Conservation (phyloP, 2,113 vertebrate genomes). For the Pollimyrus isidori region DNA sequence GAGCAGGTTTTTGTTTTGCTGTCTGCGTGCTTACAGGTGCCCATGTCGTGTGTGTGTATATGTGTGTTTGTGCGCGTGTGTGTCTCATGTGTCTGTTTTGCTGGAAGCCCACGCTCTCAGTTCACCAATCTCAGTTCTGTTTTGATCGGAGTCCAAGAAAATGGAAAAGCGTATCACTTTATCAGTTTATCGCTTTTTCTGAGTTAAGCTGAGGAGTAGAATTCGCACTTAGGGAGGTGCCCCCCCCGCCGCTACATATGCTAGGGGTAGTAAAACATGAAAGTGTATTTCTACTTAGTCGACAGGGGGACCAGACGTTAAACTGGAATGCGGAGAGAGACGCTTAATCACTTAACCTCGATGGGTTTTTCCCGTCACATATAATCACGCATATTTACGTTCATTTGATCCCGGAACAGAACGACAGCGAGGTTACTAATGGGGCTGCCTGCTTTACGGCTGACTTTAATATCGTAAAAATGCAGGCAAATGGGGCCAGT, state of each 20-base stretch:
- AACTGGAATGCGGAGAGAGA: conserved; percentile 24
- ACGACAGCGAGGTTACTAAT: conserved; percentile 17
- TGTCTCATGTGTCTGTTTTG: background rate
- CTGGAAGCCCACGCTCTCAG: background rate
- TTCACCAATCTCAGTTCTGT: background rate
- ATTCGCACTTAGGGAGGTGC: background rate
- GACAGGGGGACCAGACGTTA: conserved; percentile 5
- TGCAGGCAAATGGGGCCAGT: conserved; percentile 31
- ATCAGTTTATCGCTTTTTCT: background rate
- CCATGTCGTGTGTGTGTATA: background rate
- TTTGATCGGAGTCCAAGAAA: conserved; percentile 3
- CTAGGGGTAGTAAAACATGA: background rate
- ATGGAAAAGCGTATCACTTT: conserved; percentile 1
- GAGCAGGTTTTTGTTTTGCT: conserved; percentile 6
- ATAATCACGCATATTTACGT: conserved; percentile 13
- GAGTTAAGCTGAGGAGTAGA: background rate
- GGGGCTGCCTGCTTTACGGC: conserved; percentile 38
- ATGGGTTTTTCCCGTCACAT: conserved; percentile 29
- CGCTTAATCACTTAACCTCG: conserved; percentile 26
- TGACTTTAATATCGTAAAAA: conserved; percentile 25
- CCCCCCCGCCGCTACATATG: background rate
- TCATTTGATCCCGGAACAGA: conserved; percentile 29
- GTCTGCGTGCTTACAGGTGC: background rate
- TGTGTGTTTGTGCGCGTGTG: background rate
- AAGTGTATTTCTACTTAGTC: background rate